Base-by-base conservation (phyloP, 1,140 invertebrate species). In the Temnothorax longispinosus region DNA sequence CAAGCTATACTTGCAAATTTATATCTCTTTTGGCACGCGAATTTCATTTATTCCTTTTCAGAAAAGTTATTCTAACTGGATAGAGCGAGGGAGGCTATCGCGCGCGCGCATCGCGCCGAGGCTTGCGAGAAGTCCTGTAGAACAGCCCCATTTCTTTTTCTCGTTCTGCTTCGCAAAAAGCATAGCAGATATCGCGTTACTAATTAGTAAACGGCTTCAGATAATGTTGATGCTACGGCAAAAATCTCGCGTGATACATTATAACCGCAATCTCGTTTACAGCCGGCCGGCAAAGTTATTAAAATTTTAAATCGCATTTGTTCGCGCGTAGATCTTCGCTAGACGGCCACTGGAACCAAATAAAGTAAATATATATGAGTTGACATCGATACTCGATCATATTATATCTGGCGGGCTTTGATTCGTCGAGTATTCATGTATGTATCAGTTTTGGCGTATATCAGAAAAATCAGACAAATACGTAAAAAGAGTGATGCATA, bases 201-300 rank as follows among this genome's bases (percentile, higher is more conserved):
- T 94, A 94, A 94, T 94, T 94, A 94, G 92, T 90, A 91, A 93
- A 92, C 88, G 90, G 91, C 87, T 87, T 82, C 88, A 92, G 89
- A 88, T 89, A 91, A 91, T 92, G 89, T 87, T 87, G 88, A 56
- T 86, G 75, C 84, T 69, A 76, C 81, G n/a, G 88, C 65, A 84
- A 92, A 90, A 87, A 92, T 91, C 77, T 92, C 89, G 81, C 71
- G 72, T 86, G 76, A 90, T 90, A 76, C 64, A 62, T 85, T 90
- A 88, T 47, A 69, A 87, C 75, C 64, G 89, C 81, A 84, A 88
- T 88, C 89, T 88, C 71, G 60, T 74, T 82, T 87, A 44, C 75
- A 62, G 8, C 47, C n/a, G 76, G 11, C 38, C 65, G 62, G 52
- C 86, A 56, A 41, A 56, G 65, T 65, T 69, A 50, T 80, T 71